Evolutionary conservation across 2,797 vertebrate genomes (phyloP).

Genomic region (Poeciliopsis infans): DNA sequence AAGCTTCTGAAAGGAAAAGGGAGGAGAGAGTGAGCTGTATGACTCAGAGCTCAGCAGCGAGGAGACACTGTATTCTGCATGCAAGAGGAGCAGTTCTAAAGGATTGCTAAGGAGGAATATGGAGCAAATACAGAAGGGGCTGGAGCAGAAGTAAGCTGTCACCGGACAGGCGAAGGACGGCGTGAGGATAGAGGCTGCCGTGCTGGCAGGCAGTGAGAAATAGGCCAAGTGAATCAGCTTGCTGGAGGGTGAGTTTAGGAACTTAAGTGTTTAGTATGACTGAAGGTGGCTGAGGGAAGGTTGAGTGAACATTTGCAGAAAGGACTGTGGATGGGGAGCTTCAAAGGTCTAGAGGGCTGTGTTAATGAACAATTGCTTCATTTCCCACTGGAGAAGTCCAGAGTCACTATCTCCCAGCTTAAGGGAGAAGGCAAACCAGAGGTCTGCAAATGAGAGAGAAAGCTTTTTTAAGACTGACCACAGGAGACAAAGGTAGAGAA

Average conservation of each 20-base stretch:
- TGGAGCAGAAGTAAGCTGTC: constrained; percentile 50
- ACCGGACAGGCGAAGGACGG: constrained; percentile 39
- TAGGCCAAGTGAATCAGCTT: constrained; percentile 64
- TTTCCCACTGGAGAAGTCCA: constrained; percentile 12
- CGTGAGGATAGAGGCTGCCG: constrained; percentile 44
- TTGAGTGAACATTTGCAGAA: constrained; percentile 60
- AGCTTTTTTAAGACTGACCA: constrained; percentile 20
- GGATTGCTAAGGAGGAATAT: constrained; percentile 38
- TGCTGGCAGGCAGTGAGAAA: constrained; percentile 40
- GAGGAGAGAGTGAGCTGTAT: constrained; percentile 64
- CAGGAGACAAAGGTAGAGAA: background rate
- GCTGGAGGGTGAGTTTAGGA: constrained; percentile 45
- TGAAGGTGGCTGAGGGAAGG: constrained; percentile 45
- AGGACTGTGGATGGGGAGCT: constrained; percentile 35
- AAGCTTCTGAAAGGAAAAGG: constrained; percentile 65
- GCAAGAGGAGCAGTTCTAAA: constrained; percentile 49
- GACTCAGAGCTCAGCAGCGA: constrained; percentile 68
- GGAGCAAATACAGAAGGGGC: constrained; percentile 16
- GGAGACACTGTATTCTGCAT: constrained; percentile 52
- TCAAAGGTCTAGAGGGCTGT: constrained; percentile 32
- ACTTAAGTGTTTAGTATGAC: constrained; percentile 49
- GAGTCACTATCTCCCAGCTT: constrained; percentile 30
- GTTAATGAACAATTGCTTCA: constrained; percentile 38
- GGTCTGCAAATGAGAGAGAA: constrained; percentile 10
- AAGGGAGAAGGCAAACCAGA: constrained; percentile 8